These are phyloP conservation scores for Atherinomorus stipes DNA, from an alignment of 2,113 vertebrate genomes.

Conservation along the genomic window DNA sequence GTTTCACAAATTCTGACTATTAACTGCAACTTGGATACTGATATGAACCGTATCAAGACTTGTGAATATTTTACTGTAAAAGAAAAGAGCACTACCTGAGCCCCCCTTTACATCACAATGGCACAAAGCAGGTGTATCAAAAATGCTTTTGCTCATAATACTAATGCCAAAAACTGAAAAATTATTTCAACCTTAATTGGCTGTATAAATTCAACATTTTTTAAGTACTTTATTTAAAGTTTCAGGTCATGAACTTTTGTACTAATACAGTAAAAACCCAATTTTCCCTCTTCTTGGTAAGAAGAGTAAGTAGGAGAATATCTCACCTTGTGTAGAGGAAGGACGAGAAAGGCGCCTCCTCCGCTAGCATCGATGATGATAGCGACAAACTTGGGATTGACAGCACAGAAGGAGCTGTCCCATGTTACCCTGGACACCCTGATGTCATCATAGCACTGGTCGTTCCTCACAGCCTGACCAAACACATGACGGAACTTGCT, in stretches of 20 bases:
- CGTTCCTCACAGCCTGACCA: slow-evolving; percentile 95
- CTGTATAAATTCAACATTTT: background rate
- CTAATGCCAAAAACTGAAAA: no score
- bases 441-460: slow-evolving; percentile 98
- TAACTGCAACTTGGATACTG: slow-evolving; percentile 2
- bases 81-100: background rate
- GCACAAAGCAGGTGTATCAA: background rate
- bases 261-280: background rate
- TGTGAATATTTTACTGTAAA: background rate
- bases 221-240: background rate
- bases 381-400: slow-evolving; percentile 96
- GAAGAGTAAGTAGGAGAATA: background rate
- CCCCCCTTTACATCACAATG: background rate
- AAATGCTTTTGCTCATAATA: no score
- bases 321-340: slow-evolving; percentile 93
- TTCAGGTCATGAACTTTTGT: background rate
- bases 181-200: no score
- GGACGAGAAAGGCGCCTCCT: slow-evolving; percentile 95
- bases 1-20: background rate
- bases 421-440: slow-evolving; percentile 96
- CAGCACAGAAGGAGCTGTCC: slow-evolving; percentile 97
- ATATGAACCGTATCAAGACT: background rate
- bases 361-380: slow-evolving; percentile 97
- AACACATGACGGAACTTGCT: slow-evolving; percentile 99
- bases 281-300: background rate